Base-by-base conservation (phyloP, 2,113 vertebrate species). In the Glaucidium brasilianum region DNA sequence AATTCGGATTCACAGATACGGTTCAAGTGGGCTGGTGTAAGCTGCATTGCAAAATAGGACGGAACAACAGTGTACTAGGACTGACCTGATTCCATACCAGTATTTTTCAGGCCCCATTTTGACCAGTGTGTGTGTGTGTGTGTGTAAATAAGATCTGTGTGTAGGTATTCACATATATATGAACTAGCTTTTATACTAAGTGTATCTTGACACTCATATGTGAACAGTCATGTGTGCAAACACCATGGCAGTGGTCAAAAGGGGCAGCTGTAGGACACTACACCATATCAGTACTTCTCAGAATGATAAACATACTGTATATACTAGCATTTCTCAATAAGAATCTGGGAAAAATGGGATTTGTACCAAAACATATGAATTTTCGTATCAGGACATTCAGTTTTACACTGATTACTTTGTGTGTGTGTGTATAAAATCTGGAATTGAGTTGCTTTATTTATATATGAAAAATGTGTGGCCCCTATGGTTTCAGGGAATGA, bases 391-490 rank as follows among this genome's bases (percentile, higher is more conserved):
- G 47, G 52, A 81, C 35, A 9, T 72, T 81, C 55, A 75, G 52
- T 71, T 89, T 92, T 92, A 80, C 69, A 85, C n/a, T 69, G 79
- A 85, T 71, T 53, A 34, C 14, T 76, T 60, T 66, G 23, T 74
- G 88, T 50, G 27, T 63, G 52, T 64, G 58, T 68, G 63, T 74
- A 5, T 49, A 55, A 80, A 39, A 66, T 76, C 45, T 52, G 32
- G 52, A 81, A 56, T n/a, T 49, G 58, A 62, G 39, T 66, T 78
- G 41, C 21, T 81, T 85, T 85, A 81, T 91, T 88, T 73, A 77
- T 78, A 7, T 71, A 59, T 81, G 50, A 23, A 76, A 75, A 55
- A n/a, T 19, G 22, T 43, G 60, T 88, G 62, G 72, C 63, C 64
- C n/a, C 25, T 52, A 14, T 50, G 41, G 74, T 60, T 76, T 78